These are phyloP conservation scores for Stomorhina lunata DNA, from an alignment of 2,888 invertebrate genomes.

Conservation along the genomic window DNA sequence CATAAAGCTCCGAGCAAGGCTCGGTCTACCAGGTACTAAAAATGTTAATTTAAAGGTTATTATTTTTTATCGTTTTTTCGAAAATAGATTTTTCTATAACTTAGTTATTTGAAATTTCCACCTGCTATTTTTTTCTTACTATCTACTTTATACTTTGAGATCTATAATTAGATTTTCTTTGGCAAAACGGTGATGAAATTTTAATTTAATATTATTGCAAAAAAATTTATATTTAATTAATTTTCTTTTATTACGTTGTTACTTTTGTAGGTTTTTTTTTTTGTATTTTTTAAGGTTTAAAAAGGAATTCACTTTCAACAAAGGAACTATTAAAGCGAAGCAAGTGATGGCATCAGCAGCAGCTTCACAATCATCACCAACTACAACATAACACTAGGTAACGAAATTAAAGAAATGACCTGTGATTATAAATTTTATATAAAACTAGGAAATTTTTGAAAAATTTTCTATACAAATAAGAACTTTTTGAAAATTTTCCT, in stretches of 20 bases:
- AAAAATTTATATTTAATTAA: constrained; percentile 44
- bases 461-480: no score
- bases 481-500: no score
- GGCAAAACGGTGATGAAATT: constrained; percentile 20
- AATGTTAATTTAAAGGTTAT: neutral
- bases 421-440: no score
- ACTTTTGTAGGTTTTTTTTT: neutral
- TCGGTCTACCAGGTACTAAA: no score
- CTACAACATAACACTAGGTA: no score
- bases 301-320: neutral
- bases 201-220: constrained; percentile 33
- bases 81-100: neutral
- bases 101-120: neutral
- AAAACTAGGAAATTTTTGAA: no score
- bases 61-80: neutral
- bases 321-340: neutral
- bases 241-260: constrained; percentile 16
- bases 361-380: neutral
- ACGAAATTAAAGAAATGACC: no score
- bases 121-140: neutral
- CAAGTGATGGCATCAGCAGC: neutral
- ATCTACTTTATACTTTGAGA: neutral
- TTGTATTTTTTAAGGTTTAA: neutral
- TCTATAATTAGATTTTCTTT: constrained; percentile 4
- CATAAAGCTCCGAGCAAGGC: no score